A percentile compares a stretch with the other conserved stretches of the same genome.
These are phyloP conservation scores for Amblyjoppa proteus DNA, from an alignment of 2,888 invertebrate species.

Conservation along the genomic window DNA sequence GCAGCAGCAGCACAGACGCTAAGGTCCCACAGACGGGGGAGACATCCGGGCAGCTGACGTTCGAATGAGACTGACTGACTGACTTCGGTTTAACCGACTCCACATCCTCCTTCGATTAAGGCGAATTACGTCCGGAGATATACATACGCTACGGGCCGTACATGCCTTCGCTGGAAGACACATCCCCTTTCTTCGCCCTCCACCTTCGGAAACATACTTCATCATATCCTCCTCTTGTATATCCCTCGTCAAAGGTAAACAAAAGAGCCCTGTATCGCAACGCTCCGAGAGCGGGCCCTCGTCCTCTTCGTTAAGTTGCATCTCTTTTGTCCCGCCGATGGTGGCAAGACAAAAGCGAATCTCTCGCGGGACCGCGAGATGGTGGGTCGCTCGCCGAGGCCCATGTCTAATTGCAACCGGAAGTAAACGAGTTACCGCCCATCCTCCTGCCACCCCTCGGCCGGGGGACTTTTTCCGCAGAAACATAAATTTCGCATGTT, in stretches of 20 bases:
- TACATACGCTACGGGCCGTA: slow-evolving; percentile 3
- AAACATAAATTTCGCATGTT: slow-evolving; percentile 18
- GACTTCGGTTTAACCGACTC: slow-evolving; percentile 85
- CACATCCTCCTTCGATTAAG: slow-evolving; percentile 85
- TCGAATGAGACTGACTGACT: slow-evolving; percentile 83
- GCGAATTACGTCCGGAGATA: slow-evolving; percentile 83
- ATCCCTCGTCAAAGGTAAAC: slow-evolving; percentile 57
- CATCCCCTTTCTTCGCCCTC: slow-evolving; percentile 37
- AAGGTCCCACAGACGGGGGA: slow-evolving; percentile 83
- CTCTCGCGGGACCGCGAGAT: background rate
- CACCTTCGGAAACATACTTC: slow-evolving; percentile 58
- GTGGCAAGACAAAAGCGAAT: background rate
- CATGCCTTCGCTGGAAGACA: slow-evolving; percentile 15
- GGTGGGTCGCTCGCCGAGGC: background rate
- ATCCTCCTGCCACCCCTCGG: slow-evolving; percentile 46
- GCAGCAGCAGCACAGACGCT: slow-evolving; percentile 63
- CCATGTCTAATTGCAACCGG: slow-evolving; percentile 63
- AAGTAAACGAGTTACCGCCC: slow-evolving; percentile 55
- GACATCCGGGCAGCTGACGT: slow-evolving; percentile 85
- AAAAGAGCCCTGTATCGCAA: slow-evolving; percentile 42
- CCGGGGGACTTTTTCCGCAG: slow-evolving; percentile 11
- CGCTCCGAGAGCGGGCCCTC: slow-evolving; percentile 51
- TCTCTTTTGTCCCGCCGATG: slow-evolving; percentile 27
- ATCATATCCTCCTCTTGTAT: slow-evolving; percentile 43
- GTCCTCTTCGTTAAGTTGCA: slow-evolving; percentile 27